Evolutionary conservation across 2,888 invertebrate genomes (phyloP).

Genomic region (Clivina fossor): DNA sequence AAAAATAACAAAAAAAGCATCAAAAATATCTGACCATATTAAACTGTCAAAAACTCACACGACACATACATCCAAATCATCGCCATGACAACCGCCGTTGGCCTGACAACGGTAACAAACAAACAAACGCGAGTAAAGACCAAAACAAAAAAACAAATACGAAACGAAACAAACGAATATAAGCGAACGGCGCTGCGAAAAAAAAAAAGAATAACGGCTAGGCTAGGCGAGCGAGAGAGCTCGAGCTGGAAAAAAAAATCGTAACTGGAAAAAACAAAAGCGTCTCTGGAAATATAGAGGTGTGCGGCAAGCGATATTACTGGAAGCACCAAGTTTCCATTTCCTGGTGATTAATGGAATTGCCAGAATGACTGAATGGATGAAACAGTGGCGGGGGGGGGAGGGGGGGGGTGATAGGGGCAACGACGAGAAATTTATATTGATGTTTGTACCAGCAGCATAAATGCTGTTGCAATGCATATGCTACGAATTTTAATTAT

Average conservation of each 20-base stretch:
- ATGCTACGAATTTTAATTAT: no score
- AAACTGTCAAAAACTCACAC: constrained; percentile 21
- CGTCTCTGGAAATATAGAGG: constrained; percentile 18
- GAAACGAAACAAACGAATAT: constrained; percentile 23
- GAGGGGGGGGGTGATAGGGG: background rate
- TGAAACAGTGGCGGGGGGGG: constrained; percentile 6
- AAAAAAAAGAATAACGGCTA: constrained; percentile 20
- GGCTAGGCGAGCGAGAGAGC: constrained; percentile 7
- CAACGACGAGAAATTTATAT: no score
- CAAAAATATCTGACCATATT: no score
- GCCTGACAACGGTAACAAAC: constrained; percentile 16
- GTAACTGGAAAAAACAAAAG: constrained; percentile 17
- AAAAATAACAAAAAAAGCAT: no score
- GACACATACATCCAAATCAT: constrained; percentile 13
- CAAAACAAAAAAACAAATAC: constrained; percentile 24
- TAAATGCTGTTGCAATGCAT: no score
- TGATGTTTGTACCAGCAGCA: no score
- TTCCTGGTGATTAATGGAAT: constrained; percentile 32
- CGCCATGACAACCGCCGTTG: constrained; percentile 24
- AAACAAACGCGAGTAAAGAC: no score
- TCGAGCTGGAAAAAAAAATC: constrained; percentile 23
- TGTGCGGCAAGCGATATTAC: constrained; percentile 19
- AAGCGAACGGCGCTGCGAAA: no score
- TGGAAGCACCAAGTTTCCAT: constrained; percentile 28
- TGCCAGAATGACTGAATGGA: constrained; percentile 27